phyloP scores from a whole-genome alignment of 2,888 invertebrate species.

The Latrodectus elegans region DNA sequence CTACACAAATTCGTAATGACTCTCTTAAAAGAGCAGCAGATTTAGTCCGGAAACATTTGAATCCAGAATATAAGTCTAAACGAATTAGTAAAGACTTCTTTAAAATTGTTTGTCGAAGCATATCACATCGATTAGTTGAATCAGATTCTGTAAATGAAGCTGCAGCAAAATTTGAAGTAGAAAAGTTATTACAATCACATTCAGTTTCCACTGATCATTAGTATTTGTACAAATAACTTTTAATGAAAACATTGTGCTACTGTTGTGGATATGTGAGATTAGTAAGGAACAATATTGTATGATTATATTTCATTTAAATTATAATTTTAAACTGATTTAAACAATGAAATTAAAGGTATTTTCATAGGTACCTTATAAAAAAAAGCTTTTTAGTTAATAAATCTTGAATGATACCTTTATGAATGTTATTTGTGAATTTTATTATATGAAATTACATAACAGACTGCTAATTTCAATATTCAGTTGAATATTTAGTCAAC shows the following conservation, averaged over 20 bases:
- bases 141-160: constrained; percentile 60
- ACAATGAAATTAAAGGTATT: too few relatives aligned
- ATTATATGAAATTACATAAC: neutral
- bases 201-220: constrained; percentile 14
- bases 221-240: neutral
- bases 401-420: neutral
- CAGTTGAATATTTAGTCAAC: too few relatives aligned
- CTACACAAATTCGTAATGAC: constrained; percentile 55
- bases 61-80: constrained; percentile 69
- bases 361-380: neutral
- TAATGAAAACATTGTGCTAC: neutral
- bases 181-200: constrained; percentile 67
- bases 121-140: constrained; percentile 67
- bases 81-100: constrained; percentile 68
- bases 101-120: constrained; percentile 67
- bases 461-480: neutral
- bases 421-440: neutral
- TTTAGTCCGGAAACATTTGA: constrained; percentile 66
- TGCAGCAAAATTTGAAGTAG: constrained; percentile 64
- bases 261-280: neutral
- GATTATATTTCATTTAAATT: too few relatives aligned
- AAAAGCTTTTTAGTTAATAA: neutral
- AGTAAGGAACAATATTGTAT: neutral
- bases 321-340: too few relatives aligned
- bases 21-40: constrained; percentile 68